phyloP scores from a whole-genome alignment of 2,113 vertebrate genomes.

The Neofelis nebulosa region DNA sequence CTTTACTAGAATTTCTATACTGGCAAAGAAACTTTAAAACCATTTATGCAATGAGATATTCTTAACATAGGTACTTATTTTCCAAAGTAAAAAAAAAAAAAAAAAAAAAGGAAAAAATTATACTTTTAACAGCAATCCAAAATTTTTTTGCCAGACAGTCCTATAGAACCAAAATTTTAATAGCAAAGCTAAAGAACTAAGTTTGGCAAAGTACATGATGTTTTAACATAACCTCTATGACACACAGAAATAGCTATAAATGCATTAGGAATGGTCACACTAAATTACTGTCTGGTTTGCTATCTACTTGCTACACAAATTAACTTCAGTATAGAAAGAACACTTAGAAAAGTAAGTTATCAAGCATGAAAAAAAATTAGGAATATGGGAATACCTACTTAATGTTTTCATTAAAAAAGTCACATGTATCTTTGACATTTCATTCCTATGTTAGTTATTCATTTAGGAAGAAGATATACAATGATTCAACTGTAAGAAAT shows the following conservation, averaged over 20 bases:
- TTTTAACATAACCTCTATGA: neutral
- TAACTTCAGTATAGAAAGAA: neutral
- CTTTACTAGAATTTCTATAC: neutral
- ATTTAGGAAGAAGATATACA: slow-evolving; percentile 23
- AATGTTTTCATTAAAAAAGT: slow-evolving; percentile 35
- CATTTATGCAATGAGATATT: neutral
- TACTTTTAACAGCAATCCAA: neutral
- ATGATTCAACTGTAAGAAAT: neutral
- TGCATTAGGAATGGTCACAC: neutral
- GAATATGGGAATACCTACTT: neutral
- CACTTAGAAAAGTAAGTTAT: slow-evolving; percentile 17
- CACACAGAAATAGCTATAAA: neutral
- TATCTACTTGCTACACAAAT: neutral
- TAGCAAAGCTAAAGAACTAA: neutral
- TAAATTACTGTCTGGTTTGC: neutral
- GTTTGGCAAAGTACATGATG: neutral
- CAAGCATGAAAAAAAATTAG: slow-evolving; percentile 19
- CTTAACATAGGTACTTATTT: neutral
- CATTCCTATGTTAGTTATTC: neutral
- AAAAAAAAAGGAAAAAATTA: neutral
- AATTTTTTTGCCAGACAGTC: neutral
- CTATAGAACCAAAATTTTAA: slow-evolving; percentile 26
- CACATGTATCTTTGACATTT: neutral
- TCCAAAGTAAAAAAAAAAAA: neutral
- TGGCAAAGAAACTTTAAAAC: slow-evolving; percentile 21